These are phyloP conservation scores for Oreochromis aureus DNA, from an alignment of 2,113 vertebrate species.

Conservation along the genomic window DNA sequence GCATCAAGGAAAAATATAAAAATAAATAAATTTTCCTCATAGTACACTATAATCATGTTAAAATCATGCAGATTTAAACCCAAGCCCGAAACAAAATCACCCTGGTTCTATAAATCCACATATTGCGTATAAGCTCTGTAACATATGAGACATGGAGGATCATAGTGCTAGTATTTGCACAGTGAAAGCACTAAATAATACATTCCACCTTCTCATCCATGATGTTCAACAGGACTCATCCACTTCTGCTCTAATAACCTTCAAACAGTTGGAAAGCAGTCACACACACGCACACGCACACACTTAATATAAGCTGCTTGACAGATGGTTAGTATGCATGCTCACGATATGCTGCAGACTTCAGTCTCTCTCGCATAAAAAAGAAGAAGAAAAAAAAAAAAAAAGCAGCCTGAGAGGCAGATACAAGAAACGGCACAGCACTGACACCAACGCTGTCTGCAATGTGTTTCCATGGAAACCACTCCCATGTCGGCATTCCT, in stretches of 20 bases:
- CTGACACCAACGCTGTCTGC: constrained; percentile 23
- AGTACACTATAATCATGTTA: not conserved
- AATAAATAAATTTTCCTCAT: not conserved
- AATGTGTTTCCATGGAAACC: constrained; percentile 66
- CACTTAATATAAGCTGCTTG: not conserved
- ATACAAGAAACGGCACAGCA: constrained; percentile 20
- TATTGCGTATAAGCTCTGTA: not conserved
- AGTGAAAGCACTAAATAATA: not conserved
- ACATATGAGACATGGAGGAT: not conserved
- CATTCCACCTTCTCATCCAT: not conserved
- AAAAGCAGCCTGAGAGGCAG: constrained; percentile 5
- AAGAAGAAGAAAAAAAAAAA: not conserved
- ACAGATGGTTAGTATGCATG: constrained; percentile 39
- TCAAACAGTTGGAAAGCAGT: not conserved
- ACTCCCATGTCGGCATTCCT: constrained; percentile 30
- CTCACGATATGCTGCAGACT: constrained; percentile 43
- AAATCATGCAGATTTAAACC: not conserved
- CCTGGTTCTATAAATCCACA: not conserved
- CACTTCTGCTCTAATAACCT: constrained; percentile 30
- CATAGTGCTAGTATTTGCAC: not conserved
- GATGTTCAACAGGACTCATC: constrained; percentile 5
- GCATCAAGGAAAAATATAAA: not conserved
- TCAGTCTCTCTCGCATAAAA: not conserved
- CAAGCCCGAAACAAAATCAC: not conserved
- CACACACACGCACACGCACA: not conserved